Evolutionary conservation across 2,113 vertebrate genomes (phyloP).

Genomic region (Vulpes lagopus): DNA sequence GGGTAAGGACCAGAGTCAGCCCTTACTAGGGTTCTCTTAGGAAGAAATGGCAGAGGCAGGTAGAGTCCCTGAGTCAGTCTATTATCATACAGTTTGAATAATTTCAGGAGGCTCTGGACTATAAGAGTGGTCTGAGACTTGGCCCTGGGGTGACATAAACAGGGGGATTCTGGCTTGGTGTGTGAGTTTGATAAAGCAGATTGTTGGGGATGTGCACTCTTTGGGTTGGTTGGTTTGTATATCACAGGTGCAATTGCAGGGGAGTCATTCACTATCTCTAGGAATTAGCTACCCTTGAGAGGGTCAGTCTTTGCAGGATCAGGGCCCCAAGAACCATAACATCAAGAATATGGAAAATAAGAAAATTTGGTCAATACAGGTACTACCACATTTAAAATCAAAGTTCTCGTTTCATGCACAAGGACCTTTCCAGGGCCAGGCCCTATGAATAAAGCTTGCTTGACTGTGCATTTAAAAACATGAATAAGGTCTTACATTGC

Average conservation of each 20-base stretch:
- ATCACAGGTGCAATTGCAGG: background rate
- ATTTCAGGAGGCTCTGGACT: background rate
- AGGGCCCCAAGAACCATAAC: background rate
- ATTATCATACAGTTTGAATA: background rate
- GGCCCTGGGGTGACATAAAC: background rate
- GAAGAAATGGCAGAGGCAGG: background rate
- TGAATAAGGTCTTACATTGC: slow-evolving; percentile 1
- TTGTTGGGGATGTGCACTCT: background rate
- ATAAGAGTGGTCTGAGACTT: background rate
- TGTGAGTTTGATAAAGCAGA: background rate
- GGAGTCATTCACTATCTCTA: background rate
- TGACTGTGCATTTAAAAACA: background rate
- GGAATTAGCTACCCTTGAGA: background rate
- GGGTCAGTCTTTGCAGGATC: background rate
- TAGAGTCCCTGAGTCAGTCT: background rate
- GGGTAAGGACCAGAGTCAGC: background rate
- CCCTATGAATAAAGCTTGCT: background rate
- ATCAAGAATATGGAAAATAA: slow-evolving; percentile 43
- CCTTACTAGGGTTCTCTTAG: background rate
- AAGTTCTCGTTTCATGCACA: slow-evolving; percentile 7
- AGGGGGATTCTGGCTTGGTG: background rate
- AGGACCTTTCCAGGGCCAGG: background rate
- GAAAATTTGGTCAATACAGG: background rate
- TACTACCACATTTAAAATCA: background rate
- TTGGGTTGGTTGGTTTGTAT: background rate